Conservation (phyloP, 1,140 invertebrate genomes). For the Drosophila obscura region DNA sequence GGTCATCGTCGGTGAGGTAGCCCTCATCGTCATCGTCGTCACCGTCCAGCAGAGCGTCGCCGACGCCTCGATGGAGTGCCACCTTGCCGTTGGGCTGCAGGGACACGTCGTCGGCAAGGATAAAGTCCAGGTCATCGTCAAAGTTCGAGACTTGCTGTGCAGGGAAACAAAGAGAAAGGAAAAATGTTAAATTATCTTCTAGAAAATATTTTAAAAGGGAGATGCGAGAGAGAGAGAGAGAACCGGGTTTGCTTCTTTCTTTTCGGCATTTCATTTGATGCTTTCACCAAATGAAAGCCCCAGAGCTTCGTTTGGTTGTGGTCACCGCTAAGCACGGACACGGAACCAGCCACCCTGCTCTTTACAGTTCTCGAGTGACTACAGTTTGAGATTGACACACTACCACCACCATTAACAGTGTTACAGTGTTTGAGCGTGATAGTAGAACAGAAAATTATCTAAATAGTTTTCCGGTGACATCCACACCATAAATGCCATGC, state of each 20-base stretch:
- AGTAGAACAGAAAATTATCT: too few species aligned
- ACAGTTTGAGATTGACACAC: neutral
- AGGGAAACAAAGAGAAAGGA: neutral
- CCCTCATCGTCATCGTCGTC: neutral
- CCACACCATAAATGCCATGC: too few species aligned
- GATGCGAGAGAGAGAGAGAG: too few species aligned
- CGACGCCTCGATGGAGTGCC: slow-evolving; percentile 1
- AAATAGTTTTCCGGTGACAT: too few species aligned
- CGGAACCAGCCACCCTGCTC: too few species aligned
- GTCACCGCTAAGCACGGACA: slow-evolving; percentile 26
- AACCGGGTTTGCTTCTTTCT: neutral
- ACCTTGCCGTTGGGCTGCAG: neutral
- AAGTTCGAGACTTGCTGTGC: slow-evolving; percentile 61
- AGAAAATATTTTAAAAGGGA: neutral
- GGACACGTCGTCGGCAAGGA: slow-evolving; percentile 34
- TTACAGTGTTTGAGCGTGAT: too few species aligned
- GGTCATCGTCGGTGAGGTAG: slow-evolving; percentile 24
- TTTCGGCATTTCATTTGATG: neutral
- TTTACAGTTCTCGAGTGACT: slow-evolving; percentile 1
- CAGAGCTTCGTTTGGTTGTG: slow-evolving; percentile 8
- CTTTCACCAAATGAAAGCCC: neutral
- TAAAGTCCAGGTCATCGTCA: slow-evolving; percentile 40
- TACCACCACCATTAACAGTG: slow-evolving; percentile 4
- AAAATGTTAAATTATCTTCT: slow-evolving; percentile 1
- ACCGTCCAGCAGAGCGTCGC: slow-evolving; percentile 7